These are phyloP conservation scores for Anhinga rufa DNA, from an alignment of 2,113 vertebrate genomes.

Conservation along the genomic window DNA sequence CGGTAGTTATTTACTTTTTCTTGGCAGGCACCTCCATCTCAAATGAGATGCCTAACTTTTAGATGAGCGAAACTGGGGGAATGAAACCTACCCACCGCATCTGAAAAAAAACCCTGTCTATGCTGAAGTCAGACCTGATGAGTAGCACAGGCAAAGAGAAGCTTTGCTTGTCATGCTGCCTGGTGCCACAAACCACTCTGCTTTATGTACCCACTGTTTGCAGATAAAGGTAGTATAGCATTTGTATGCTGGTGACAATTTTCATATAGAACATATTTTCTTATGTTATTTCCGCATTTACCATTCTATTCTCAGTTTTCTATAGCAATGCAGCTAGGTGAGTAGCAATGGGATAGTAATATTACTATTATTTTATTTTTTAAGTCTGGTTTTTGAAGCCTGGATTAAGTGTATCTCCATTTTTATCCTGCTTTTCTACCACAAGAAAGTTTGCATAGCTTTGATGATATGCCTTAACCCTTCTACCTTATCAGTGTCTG, in stretches of 20 bases:
- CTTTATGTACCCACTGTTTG: neutral
- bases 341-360: neutral
- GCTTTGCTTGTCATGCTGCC: neutral
- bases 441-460: neutral
- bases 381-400: neutral
- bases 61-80: neutral
- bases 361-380: neutral
- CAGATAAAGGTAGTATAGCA: neutral
- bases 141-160: neutral
- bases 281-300: neutral
- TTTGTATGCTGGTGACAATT: neutral
- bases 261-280: neutral
- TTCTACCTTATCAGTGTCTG: neutral
- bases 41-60: neutral
- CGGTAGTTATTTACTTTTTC: slow-evolving; percentile 10
- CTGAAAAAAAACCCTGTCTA: neutral
- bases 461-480: slow-evolving; percentile 28
- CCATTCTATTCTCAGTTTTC: neutral
- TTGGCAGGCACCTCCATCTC: slow-evolving; percentile 14
- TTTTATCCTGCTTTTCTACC: neutral
- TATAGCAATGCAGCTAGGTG: neutral
- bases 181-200: neutral
- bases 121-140: neutral
- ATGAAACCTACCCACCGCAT: neutral
- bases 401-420: neutral